These are phyloP conservation scores for Petromus typicus DNA, from an alignment of 2,113 vertebrate species.

Conservation along the genomic window DNA sequence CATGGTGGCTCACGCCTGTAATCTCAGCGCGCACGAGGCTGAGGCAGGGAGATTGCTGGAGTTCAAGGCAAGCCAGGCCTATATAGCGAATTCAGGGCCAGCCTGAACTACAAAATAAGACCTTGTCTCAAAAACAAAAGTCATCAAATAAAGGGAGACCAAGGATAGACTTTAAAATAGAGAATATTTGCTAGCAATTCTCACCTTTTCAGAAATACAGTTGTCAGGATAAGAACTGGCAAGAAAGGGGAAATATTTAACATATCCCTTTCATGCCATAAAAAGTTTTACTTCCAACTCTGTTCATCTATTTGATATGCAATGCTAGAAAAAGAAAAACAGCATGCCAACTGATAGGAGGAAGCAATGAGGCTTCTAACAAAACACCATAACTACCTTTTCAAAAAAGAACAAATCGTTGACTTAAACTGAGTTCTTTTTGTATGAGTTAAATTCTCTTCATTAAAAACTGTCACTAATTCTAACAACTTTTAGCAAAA, in stretches of 20 bases:
- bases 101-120: no score
- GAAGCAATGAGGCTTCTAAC: background rate
- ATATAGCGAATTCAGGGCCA: no score
- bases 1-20: no score
- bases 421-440: background rate
- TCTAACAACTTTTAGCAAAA: constrained; percentile 24
- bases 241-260: constrained; percentile 5
- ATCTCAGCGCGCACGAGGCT: no score
- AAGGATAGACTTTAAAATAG: background rate
- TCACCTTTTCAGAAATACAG: background rate
- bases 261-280: background rate
- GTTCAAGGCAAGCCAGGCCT: no score
- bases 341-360: background rate
- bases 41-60: no score
- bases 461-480: background rate
- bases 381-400: constrained; percentile 23
- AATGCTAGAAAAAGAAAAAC: constrained; percentile 21
- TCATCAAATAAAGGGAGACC: background rate
- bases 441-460: background rate
- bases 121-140: no score
- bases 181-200: constrained; percentile 12
- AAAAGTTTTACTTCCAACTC: background rate
- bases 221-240: background rate
- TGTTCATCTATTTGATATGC: background rate
- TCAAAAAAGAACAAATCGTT: constrained; percentile 43